Evolutionary conservation across 2,888 invertebrate species (phyloP), one percentile per base, ranked within the genome.

Genomic region (Acrocyrtus sp.): DNA sequence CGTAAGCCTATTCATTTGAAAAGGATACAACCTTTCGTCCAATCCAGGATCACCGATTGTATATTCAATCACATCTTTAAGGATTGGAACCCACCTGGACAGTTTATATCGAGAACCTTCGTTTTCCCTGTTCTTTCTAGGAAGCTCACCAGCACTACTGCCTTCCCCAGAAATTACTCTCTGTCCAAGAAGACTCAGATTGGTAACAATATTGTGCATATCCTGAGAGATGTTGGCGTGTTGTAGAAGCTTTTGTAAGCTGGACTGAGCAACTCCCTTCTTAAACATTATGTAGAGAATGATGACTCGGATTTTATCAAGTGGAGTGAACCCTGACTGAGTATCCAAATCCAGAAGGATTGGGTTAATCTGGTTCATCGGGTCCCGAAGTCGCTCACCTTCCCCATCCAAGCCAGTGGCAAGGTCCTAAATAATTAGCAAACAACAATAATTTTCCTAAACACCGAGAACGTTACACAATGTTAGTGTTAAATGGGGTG

Each of bases 31-130:
- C 17, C 50, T 62, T 41, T 68, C 57, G 50, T 78, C 78, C 45
- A 80, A 45, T n/a, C 53, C 48, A n/a, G n/a, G n/a, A 29, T 75
- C 76, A 4, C 68, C 68, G 21, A 80, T 47, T 4, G 73, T 62
- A 47, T 74, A 76, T 26, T 80, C 77, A 34, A 78, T 62, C 15
- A 80, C 48, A 50, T 80, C 77, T 61, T 80, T 80, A 21, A 80
- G 39, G 21, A 78, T 60, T 2, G 80, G 80, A 27, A 75, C 75
- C 75, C 76, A 80, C 27, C 78, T 34, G 0, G 78, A 73, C n/a
- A 73, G 43, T 12, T 70, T 70, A 41, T 70, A 70, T 6, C 61
- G 54, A 0, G 56, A 48, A 8, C 53, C 67, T 27, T 61, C 70
- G 19, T 66, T 41, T 39, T 72, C 58, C 8, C 67, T 48, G 27